Evolutionary conservation across 2,113 vertebrate species (phyloP), one percentile per base, ranked within the genome.

Genomic region (Labeo rohita): DNA sequence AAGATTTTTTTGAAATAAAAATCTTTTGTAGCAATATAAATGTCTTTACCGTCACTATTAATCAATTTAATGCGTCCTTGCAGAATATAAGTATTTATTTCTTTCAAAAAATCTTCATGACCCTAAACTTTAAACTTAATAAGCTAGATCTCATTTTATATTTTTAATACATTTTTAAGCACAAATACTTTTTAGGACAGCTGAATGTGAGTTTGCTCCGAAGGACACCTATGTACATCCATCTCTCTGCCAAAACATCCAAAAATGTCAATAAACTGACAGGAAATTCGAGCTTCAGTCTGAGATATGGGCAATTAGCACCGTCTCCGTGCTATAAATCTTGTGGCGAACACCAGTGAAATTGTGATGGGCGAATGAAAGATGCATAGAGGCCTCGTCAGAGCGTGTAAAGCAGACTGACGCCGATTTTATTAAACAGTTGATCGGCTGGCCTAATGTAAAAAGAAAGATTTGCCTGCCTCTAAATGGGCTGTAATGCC

Each of bases 401-500:
- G 89, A 66, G 86, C 83, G 15, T 8, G 89, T 61, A 85, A 86
- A 86, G 87, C 86, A 61, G 85, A 9, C 84, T 85, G 73, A 90
- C 80, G 90, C 89, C 87, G 43, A 90, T 93, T 94, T 92, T 91
- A 92, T 93, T 93, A 91, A 94, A 93, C 89, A 94, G 90, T 92
- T 93, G 89, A 92, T 92, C 85, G 90, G 85, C 90, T 73, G 83
- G 74, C 89, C 91, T 94, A 92, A 94, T 94, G 87, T 91, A 91
- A 93, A 94, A 92, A 93, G 85, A 87, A 89, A 93, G 93, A 90
- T 90, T 93, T 80, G 92, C 91, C 89, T 88, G 68, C 21, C 90
- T 89, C 91, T 93, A 94, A 95, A 96, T 96, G 91, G 92, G 91
- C 94, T 94, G 92, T 93, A 93, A 92, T 93, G 94, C 90, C 13